These are phyloP conservation scores for Chiridota heheva DNA, from an alignment of 35 echinoderm and acorn worm genomes.

Conservation along the genomic window DNA sequence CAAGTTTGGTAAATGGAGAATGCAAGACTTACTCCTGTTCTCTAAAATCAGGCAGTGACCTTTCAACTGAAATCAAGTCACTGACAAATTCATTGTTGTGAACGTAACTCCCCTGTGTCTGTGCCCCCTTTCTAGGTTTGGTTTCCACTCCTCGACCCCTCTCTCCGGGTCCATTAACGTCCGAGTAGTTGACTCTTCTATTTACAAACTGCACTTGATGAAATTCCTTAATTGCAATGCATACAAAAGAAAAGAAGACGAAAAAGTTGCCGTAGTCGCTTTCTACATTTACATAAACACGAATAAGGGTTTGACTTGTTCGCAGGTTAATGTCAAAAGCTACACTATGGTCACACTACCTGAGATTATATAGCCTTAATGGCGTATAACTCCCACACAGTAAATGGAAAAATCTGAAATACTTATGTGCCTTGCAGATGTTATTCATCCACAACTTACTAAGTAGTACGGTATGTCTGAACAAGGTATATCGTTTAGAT, in stretches of 20 bases:
- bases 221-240: neutral
- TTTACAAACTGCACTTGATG: constrained; percentile 38
- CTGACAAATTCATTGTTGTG: constrained; percentile 80
- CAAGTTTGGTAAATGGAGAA: neutral
- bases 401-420: too few species aligned
- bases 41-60: constrained; percentile 71
- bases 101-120: constrained; percentile 64
- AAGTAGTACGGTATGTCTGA: too few species aligned
- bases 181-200: neutral
- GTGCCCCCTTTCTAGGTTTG: constrained; percentile 46
- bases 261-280: neutral
- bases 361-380: too few species aligned
- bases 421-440: too few species aligned
- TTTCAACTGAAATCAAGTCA: constrained; percentile 68
- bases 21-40: constrained; percentile 66
- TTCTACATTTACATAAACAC: neutral
- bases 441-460: too few species aligned
- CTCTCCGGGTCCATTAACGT: constrained; percentile 69
- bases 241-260: neutral
- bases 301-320: neutral
- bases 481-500: too few species aligned
- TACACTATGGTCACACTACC: constrained; percentile 30
- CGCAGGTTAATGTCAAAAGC: neutral
- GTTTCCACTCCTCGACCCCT: constrained; percentile 75
- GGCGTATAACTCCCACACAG: too few species aligned